These are phyloP conservation scores for Scaptomyza cyrtandrae DNA, from an alignment of 2,888 invertebrate genomes.

Conservation along the genomic window DNA sequence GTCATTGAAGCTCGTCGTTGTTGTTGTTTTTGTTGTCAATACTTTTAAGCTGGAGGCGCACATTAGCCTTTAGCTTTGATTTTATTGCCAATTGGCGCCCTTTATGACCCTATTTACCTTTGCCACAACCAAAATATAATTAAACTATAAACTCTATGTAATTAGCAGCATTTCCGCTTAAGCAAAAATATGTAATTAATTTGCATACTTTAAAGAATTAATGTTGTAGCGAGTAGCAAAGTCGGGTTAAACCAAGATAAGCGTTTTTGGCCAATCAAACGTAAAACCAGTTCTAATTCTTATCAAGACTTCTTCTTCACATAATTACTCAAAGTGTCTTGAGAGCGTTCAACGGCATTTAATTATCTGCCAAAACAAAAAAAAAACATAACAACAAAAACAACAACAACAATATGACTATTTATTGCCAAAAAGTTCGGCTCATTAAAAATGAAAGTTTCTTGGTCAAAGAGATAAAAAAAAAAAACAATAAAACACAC, in stretches of 20 bases:
- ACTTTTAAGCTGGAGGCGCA: constrained; percentile 36
- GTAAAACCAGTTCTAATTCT: constrained; percentile 74
- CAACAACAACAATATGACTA: constrained; percentile 35
- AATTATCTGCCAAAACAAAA: constrained; percentile 54
- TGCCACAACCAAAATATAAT: constrained; percentile 42
- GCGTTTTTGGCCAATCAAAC: background rate
- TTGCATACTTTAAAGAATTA: constrained; percentile 28
- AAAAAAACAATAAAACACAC: constrained; percentile 2
- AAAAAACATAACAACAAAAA: constrained; percentile 32
- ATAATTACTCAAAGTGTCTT: constrained; percentile 67
- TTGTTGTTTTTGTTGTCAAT: constrained; percentile 13
- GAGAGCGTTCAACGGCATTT: constrained; percentile 68
- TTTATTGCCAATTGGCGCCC: constrained; percentile 55
- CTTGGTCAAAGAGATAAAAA: constrained; percentile 41
- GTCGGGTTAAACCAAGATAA: constrained; percentile 3
- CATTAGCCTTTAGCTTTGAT: constrained; percentile 54
- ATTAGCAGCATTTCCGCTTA: constrained; percentile 71
- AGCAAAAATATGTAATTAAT: constrained; percentile 64
- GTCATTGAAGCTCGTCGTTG: constrained; percentile 59
- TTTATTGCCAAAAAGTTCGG: constrained; percentile 49
- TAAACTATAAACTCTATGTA: constrained; percentile 54
- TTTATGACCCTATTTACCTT: constrained; percentile 30
- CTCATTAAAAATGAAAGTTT: constrained; percentile 77
- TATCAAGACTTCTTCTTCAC: constrained; percentile 67
- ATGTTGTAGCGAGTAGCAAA: constrained; percentile 31